phyloP scores from a whole-genome alignment of 2,888 invertebrate genomes.

The Pheosia gnoma region DNA sequence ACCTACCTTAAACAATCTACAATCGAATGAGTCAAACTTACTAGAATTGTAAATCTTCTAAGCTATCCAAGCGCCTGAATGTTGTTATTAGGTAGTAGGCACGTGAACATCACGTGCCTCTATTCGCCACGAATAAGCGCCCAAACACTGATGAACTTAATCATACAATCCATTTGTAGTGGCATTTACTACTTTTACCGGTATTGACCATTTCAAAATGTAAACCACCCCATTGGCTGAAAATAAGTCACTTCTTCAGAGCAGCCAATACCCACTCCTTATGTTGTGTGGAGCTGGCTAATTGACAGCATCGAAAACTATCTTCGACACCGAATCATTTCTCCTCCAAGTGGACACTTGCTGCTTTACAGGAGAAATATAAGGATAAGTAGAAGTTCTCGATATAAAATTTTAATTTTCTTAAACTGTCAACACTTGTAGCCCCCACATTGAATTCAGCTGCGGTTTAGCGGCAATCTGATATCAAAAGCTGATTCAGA shows the following conservation, averaged over 20 bases:
- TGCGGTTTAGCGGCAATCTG: no score
- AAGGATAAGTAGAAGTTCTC: no score
- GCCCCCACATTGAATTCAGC: no score
- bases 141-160: constrained; percentile 10
- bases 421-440: no score
- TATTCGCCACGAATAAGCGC: constrained; percentile 19
- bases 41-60: background rate
- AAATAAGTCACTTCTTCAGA: background rate
- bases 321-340: no score
- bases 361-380: no score
- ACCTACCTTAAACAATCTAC: background rate
- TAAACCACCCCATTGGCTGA: background rate
- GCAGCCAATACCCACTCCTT: no score
- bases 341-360: no score
- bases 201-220: background rate
- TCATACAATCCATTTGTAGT: constrained; percentile 23
- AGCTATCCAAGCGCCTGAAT: constrained; percentile 18
- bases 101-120: constrained; percentile 21
- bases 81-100: constrained; percentile 11
- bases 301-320: no score
- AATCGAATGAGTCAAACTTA: background rate
- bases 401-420: no score
- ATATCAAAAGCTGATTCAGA: no score
- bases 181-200: background rate
- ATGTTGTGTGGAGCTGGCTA: no score